A percentile compares a stretch with the other conserved stretches of the same genome.
Evolutionary conservation across 2,113 vertebrate species (phyloP).

Genomic region (Verasper variegatus): DNA sequence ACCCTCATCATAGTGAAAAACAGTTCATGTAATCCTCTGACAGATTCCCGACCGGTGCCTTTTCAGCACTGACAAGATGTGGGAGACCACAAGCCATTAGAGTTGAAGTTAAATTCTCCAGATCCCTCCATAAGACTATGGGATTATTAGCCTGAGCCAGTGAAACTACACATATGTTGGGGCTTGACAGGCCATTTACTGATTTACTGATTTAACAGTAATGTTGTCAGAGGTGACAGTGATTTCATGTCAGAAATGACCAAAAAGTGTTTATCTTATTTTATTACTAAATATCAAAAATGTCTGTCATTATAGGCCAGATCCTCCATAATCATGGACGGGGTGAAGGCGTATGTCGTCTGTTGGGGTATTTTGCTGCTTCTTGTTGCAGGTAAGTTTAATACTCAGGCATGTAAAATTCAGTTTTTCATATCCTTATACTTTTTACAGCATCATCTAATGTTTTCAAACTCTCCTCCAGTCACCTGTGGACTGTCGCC

Average conservation of each 20-base stretch:
- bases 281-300: constrained; percentile 12
- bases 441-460: constrained; percentile 5
- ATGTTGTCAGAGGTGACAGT: constrained; percentile 8
- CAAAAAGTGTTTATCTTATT: neutral
- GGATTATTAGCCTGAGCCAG: neutral
- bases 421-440: neutral
- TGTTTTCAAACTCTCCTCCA: constrained; percentile 1
- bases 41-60: neutral
- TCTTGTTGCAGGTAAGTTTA: constrained; percentile 70
- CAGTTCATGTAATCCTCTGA: neutral
- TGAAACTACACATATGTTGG: neutral
- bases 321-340: constrained; percentile 83
- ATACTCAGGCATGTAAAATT: neutral
- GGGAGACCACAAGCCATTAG: constrained; percentile 6
- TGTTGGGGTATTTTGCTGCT: constrained; percentile 81
- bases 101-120: neutral
- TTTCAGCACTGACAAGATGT: neutral
- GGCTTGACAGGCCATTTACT: neutral
- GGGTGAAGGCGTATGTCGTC: constrained; percentile 73
- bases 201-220: constrained; percentile 7
- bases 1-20: neutral
- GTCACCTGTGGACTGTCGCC: constrained; percentile 77
- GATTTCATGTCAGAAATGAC: neutral
- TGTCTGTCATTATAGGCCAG: constrained; percentile 69
- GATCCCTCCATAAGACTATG: neutral